These are phyloP conservation scores for Sebastes trivittatus DNA, from an alignment of 2,797 vertebrate species.

Conservation along the genomic window DNA sequence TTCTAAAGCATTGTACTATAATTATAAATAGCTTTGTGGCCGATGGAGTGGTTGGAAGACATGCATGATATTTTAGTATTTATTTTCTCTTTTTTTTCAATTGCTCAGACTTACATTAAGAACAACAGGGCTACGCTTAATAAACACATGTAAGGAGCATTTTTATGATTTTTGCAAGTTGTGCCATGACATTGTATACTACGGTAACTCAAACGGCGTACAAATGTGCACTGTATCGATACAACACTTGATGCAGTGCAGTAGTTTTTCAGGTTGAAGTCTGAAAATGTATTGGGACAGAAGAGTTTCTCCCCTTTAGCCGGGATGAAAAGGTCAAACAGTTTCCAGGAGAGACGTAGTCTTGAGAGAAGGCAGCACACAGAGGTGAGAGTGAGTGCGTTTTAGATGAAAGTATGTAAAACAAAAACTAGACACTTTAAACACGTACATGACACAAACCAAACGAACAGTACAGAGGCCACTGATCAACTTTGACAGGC, in stretches of 20 bases:
- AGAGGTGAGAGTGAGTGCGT: slow-evolving; percentile 49
- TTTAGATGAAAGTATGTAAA: slow-evolving; percentile 58
- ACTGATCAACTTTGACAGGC: slow-evolving; percentile 27
- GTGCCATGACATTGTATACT: slow-evolving; percentile 40
- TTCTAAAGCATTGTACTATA: slow-evolving; percentile 81
- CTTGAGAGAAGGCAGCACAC: slow-evolving; percentile 37
- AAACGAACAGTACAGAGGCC: slow-evolving; percentile 50
- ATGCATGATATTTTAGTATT: slow-evolving; percentile 67
- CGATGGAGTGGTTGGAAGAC: slow-evolving; percentile 63
- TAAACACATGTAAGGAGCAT: slow-evolving; percentile 31
- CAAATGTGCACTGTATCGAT: slow-evolving; percentile 28
- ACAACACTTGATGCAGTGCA: slow-evolving; percentile 25
- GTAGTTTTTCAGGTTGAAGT: slow-evolving; percentile 34
- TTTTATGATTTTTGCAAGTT: slow-evolving; percentile 45
- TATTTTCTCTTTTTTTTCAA: slow-evolving; percentile 44
- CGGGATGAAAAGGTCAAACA: slow-evolving; percentile 19
- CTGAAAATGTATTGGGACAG: not conserved
- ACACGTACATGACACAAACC: slow-evolving; percentile 58
- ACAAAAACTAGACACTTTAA: slow-evolving; percentile 70
- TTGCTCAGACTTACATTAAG: slow-evolving; percentile 65
- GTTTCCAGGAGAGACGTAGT: slow-evolving; percentile 9
- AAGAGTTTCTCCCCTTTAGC: slow-evolving; percentile 2
- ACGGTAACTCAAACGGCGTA: slow-evolving; percentile 22
- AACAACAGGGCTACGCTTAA: slow-evolving; percentile 53
- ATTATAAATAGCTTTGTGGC: slow-evolving; percentile 81